phyloP scores from a whole-genome alignment of 2,797 vertebrate genomes.

The Distichodus sexfasciatus region DNA sequence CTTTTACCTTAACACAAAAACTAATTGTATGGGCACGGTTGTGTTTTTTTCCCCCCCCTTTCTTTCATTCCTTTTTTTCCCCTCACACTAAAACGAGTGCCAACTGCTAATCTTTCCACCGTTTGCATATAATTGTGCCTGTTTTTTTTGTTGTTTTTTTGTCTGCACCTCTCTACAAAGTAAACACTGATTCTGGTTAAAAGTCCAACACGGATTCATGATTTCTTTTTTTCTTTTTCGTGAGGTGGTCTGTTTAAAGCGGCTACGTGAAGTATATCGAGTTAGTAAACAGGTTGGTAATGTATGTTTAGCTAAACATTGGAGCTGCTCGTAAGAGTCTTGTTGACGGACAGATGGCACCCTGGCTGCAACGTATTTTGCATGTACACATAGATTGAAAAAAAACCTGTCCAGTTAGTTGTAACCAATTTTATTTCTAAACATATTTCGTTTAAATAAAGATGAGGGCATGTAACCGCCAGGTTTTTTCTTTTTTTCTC shows the following conservation, averaged over 20 bases:
- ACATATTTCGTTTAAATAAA: constrained; percentile 35
- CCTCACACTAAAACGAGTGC: constrained; percentile 14
- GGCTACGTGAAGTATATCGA: neutral
- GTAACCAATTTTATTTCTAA: constrained; percentile 38
- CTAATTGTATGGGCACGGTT: constrained; percentile 26
- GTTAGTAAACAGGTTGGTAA: constrained; percentile 28
- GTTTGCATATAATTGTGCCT: constrained; percentile 38
- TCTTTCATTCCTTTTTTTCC: too few species aligned
- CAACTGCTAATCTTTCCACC: constrained; percentile 17
- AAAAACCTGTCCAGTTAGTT: constrained; percentile 32
- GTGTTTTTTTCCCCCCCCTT: too few species aligned
- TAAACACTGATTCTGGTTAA: too few species aligned
- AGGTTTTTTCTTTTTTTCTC: too few species aligned
- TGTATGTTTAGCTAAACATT: constrained; percentile 31
- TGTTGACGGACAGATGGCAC: constrained; percentile 32
- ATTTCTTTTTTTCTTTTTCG: neutral
- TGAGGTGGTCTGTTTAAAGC: neutral
- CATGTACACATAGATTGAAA: constrained; percentile 39
- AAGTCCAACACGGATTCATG: too few species aligned
- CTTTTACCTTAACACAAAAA: constrained; percentile 33
- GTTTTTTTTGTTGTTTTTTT: too few species aligned
- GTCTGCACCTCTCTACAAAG: too few species aligned
- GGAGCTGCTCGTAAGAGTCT: constrained; percentile 22
- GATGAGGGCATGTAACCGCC: constrained; percentile 16
- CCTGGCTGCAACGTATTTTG: constrained; percentile 38